These are phyloP conservation scores for Nemopilema nomurai DNA, from an alignment of 30 jellyfish, hydroid and myxozoan genomes.

Conservation along the genomic window DNA sequence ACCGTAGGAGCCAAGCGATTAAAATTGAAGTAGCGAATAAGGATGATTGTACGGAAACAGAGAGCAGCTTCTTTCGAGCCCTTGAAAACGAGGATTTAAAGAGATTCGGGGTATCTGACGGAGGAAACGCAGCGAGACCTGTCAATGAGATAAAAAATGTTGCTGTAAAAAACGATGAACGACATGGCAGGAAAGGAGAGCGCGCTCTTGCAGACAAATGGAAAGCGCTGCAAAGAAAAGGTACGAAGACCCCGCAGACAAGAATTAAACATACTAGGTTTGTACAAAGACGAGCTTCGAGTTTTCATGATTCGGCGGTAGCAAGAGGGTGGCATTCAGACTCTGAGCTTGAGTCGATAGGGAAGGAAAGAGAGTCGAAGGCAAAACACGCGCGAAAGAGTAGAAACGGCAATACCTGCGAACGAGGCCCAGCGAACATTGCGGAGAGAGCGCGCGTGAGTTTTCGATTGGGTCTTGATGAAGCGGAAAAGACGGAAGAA, in stretches of 20 bases:
- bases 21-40: not conserved
- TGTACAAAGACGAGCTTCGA: conserved; percentile 3
- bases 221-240: not conserved
- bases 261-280: not conserved
- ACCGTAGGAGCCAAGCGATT: not conserved
- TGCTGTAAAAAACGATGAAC: not conserved
- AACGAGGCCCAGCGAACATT: not conserved
- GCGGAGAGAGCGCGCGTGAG: not conserved
- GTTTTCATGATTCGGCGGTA: not conserved
- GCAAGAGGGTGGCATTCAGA: conserved; percentile 58
- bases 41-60: conserved; percentile 41
- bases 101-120: conserved; percentile 17
- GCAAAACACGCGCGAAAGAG: not conserved
- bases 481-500: not conserved
- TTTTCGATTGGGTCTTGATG: not conserved
- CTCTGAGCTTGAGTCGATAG: conserved; percentile 49
- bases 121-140: not conserved
- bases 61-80: conserved; percentile 52
- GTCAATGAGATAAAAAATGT: not conserved
- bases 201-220: not conserved
- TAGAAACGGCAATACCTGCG: not conserved
- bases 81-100: conserved; percentile 46
- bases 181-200: not conserved
- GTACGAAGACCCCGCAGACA: not conserved
- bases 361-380: not conserved